Conservation (phyloP, 35 echinoderm and acorn worm genomes). For the Hemicentrotus pulcherrimus region DNA sequence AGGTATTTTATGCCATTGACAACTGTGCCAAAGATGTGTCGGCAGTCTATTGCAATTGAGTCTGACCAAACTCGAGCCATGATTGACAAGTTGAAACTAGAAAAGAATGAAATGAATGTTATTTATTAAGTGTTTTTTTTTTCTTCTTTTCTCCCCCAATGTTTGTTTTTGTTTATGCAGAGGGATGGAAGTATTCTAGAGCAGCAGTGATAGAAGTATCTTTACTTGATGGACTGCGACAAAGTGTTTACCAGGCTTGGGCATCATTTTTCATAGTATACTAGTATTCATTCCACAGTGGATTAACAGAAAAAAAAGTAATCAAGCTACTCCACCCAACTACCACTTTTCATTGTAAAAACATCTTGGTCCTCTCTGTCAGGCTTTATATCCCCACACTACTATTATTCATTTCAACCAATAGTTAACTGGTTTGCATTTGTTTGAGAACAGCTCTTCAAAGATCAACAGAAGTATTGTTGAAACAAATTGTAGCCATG, state of each 20-base stretch:
- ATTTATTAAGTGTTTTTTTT: too few species aligned
- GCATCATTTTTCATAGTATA: not conserved
- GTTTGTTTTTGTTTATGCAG: not conserved
- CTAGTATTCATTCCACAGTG: not conserved
- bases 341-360: not conserved
- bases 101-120: too few species aligned
- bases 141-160: not conserved
- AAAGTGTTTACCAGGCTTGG: not conserved
- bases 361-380: not conserved
- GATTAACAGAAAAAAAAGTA: not conserved
- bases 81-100: too few species aligned
- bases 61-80: too few species aligned
- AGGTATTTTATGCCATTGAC: too few species aligned
- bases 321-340: not conserved
- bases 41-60: too few species aligned
- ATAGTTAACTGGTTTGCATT: not conserved
- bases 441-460: not conserved
- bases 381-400: not conserved
- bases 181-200: not conserved
- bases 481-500: not conserved
- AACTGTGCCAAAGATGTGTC: too few species aligned
- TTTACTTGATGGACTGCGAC: not conserved
- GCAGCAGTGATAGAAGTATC: not conserved
- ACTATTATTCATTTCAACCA: not conserved
- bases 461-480: not conserved